phyloP scores from a whole-genome alignment of 2,797 vertebrate genomes.

The Tapirus indicus region DNA sequence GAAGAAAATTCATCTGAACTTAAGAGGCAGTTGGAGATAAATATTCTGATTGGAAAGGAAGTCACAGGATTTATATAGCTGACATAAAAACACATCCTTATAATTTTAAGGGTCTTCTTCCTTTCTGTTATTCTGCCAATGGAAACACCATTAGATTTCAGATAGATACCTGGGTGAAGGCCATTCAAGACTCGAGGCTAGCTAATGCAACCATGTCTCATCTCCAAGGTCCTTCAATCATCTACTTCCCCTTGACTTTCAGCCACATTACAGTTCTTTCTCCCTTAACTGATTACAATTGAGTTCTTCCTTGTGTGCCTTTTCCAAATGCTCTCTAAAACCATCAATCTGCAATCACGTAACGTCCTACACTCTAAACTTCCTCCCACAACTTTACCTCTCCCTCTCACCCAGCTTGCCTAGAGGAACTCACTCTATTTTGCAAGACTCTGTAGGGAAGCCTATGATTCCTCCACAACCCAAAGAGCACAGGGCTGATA shows the following conservation, averaged over 20 bases:
- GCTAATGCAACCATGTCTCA: background rate
- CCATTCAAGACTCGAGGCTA: background rate
- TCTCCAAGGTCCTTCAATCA: background rate
- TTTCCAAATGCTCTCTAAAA: background rate
- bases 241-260: background rate
- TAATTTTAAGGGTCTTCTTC: background rate
- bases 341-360: background rate
- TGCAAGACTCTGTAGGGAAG: background rate
- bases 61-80: background rate
- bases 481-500: background rate
- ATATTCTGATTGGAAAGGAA: background rate
- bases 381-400: background rate
- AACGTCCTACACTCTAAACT: background rate
- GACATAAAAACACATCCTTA: background rate
- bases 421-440: background rate
- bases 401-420: background rate
- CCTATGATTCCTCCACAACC: background rate
- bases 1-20: background rate
- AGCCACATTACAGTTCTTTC: background rate
- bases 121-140: background rate
- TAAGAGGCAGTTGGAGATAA: conserved; percentile 33
- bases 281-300: background rate
- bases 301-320: background rate
- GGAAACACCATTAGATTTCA: background rate
- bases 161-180: background rate